phyloP scores from a whole-genome alignment of 2,113 vertebrate genomes.

The Xiphophorus hellerii region DNA sequence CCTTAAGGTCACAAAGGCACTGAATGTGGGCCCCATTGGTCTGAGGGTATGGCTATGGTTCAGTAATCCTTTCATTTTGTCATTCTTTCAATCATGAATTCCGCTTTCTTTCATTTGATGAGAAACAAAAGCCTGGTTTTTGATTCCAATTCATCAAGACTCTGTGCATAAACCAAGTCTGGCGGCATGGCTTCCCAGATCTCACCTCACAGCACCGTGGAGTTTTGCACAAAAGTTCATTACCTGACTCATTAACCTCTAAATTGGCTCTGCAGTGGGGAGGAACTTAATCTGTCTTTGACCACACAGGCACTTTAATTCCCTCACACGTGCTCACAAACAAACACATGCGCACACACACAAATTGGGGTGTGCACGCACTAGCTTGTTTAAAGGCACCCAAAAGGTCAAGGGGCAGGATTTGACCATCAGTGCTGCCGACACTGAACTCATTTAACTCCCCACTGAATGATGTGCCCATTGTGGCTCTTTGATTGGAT shows the following conservation, averaged over 20 bases:
- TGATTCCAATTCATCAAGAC: constrained; percentile 10
- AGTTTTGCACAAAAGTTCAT: constrained; percentile 59
- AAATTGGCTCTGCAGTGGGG: constrained; percentile 64
- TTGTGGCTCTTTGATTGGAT: constrained; percentile 47
- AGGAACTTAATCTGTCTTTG: constrained; percentile 62
- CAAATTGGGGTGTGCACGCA: constrained; percentile 27
- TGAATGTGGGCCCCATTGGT: constrained; percentile 3
- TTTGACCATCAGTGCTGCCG: constrained; percentile 71
- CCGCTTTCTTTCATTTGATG: constrained; percentile 15
- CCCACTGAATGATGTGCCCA: constrained; percentile 43
- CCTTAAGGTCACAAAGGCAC: constrained; percentile 53
- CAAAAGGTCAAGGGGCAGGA: constrained; percentile 60
- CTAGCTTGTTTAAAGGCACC: constrained; percentile 52
- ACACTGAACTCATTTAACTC: constrained; percentile 75
- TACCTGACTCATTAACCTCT: constrained; percentile 79
- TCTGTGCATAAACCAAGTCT: neutral
- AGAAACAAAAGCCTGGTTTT: constrained; percentile 32
- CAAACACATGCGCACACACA: constrained; percentile 43
- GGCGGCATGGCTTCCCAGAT: constrained; percentile 5
- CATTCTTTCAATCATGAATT: constrained; percentile 34
- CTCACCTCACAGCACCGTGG: constrained; percentile 34
- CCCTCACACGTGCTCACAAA: constrained; percentile 50
- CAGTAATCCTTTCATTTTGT: constrained; percentile 14
- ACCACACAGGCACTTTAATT: constrained; percentile 68
- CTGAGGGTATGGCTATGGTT: constrained; percentile 23